Conservation (phyloP, 2,888 invertebrate genomes). For the Cosmia pyralina region DNA sequence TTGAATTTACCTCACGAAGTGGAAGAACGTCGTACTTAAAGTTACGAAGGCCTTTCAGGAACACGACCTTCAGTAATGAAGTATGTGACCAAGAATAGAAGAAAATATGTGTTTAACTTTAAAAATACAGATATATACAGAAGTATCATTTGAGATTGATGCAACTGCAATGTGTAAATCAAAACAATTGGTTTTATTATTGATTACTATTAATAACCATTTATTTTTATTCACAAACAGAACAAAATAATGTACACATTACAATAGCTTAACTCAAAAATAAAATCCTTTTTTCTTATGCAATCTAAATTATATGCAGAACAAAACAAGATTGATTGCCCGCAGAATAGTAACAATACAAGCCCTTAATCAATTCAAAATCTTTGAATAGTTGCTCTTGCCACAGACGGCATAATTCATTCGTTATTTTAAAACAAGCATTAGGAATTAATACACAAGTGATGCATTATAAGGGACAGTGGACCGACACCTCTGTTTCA, state of each 20-base stretch:
- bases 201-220: background rate
- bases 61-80: too few relatives aligned
- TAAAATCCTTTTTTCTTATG: background rate
- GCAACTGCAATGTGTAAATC: background rate
- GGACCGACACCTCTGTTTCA: constrained; percentile 78
- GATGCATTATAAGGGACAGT: constrained; percentile 80
- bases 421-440: constrained; percentile 69
- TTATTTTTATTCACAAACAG: background rate
- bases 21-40: too few relatives aligned
- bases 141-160: background rate
- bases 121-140: background rate
- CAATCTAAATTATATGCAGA: constrained; percentile 21
- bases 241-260: background rate
- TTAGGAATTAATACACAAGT: constrained; percentile 76
- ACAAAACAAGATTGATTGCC: constrained; percentile 50
- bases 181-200: background rate
- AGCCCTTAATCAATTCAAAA: constrained; percentile 56
- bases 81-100: too few relatives aligned
- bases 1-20: too few relatives aligned
- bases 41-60: too few relatives aligned
- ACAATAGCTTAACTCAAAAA: background rate
- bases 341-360: constrained; percentile 48
- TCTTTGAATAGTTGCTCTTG: constrained; percentile 53
- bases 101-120: background rate
- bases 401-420: constrained; percentile 63